Conservation (phyloP, 2,888 invertebrate species). For the Yponomeuta plumbellus region DNA sequence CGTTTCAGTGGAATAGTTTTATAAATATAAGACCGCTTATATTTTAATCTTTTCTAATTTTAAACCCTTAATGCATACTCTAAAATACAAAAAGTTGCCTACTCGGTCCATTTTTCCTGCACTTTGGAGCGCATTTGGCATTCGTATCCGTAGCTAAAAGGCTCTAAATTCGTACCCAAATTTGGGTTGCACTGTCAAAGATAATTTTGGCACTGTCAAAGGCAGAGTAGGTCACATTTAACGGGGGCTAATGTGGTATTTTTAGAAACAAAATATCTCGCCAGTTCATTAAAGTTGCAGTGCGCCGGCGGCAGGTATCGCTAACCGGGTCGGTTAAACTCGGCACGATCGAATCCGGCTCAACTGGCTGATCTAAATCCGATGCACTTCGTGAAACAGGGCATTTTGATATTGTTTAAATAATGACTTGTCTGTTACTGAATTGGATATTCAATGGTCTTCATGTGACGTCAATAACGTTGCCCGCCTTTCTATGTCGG, state of each 20-base stretch:
- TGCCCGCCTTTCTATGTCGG: too few relatives aligned
- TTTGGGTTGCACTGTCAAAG: background rate
- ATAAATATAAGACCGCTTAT: too few relatives aligned
- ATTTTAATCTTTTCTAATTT: background rate
- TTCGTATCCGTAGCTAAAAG: background rate
- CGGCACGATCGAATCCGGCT: conserved; percentile 59
- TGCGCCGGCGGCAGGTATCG: conserved; percentile 42
- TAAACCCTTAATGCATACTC: too few relatives aligned
- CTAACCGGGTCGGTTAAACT: conserved; percentile 64
- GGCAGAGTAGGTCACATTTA: conserved; percentile 51
- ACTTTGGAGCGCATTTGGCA: background rate
- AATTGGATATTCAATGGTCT: conserved; percentile 1
- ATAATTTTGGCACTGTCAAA: conserved; percentile 41
- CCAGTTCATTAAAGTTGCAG: conserved; percentile 66
- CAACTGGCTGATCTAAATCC: conserved; percentile 11
- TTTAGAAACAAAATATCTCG: conserved; percentile 63
- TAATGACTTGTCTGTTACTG: background rate
- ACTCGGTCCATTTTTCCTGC: too few relatives aligned
- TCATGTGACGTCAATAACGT: too few relatives aligned
- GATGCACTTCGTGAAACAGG: background rate
- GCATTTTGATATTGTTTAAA: background rate
- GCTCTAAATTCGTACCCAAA: background rate
- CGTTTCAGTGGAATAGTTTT: too few relatives aligned
- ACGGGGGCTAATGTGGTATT: conserved; percentile 38
- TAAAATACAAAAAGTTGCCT: too few relatives aligned